A percentile compares a stretch with the other conserved stretches of the same genome.
Evolutionary conservation across 2,888 invertebrate genomes (phyloP).

Genomic region (Lochmaea crataegi): DNA sequence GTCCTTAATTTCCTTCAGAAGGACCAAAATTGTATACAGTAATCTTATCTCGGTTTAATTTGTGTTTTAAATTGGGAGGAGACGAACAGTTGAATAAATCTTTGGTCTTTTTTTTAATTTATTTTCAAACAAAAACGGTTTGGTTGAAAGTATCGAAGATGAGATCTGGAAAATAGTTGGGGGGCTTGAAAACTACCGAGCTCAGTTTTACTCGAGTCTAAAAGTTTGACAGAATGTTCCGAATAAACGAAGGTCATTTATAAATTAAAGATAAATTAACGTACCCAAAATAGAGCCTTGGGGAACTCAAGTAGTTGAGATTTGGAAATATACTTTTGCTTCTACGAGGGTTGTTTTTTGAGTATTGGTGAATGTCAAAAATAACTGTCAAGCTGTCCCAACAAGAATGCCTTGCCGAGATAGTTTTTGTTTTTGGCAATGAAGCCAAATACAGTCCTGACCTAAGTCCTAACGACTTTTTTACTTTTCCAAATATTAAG

Average conservation of each 20-base stretch:
- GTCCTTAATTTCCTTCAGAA: constrained; percentile 54
- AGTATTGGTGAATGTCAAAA: too few relatives aligned
- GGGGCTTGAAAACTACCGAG: not conserved
- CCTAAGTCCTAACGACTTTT: too few relatives aligned
- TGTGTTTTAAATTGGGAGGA: constrained; percentile 58
- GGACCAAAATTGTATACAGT: constrained; percentile 53
- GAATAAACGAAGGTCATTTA: not conserved
- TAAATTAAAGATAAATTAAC: too few relatives aligned
- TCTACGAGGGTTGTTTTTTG: too few relatives aligned
- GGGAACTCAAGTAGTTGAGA: too few relatives aligned
- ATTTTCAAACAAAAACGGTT: constrained; percentile 36
- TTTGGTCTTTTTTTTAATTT: constrained; percentile 36
- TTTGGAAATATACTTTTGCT: too few relatives aligned
- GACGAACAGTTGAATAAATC: constrained; percentile 54
- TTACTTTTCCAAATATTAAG: too few relatives aligned
- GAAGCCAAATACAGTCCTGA: too few relatives aligned
- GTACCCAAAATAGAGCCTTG: too few relatives aligned
- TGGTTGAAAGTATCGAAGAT: constrained; percentile 35
- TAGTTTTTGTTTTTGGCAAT: too few relatives aligned
- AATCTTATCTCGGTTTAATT: constrained; percentile 57
- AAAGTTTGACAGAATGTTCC: not conserved
- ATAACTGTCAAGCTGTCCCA: too few relatives aligned
- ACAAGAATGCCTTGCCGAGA: too few relatives aligned
- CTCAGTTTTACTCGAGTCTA: not conserved
- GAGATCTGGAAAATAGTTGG: constrained; percentile 23